These are phyloP conservation scores for Cyprinodon brontotheroides DNA, from an alignment of 2,113 vertebrate species.

Conservation along the genomic window DNA sequence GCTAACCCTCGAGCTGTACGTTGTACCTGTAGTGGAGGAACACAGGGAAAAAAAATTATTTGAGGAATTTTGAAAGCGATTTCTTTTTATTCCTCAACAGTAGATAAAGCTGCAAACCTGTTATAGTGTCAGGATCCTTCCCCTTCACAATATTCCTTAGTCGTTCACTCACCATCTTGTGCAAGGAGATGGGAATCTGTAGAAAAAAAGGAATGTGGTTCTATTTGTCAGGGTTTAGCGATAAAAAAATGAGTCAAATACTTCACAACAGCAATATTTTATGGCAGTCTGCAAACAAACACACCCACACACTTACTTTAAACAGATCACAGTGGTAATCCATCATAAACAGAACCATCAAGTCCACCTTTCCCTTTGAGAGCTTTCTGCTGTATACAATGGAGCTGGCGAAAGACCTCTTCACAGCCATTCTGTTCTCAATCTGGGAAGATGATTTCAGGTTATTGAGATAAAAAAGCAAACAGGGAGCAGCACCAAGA, in stretches of 20 bases:
- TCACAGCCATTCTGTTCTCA: constrained; percentile 96
- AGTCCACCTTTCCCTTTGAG: constrained; percentile 93
- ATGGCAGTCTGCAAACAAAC: not conserved
- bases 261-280: no score
- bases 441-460: constrained; percentile 73
- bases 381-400: constrained; percentile 89
- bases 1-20: constrained; percentile 86
- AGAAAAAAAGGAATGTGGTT: constrained; percentile 5
- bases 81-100: not conserved
- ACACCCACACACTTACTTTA: constrained; percentile 82
- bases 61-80: not conserved
- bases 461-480: constrained; percentile 6
- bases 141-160: constrained; percentile 86
- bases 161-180: constrained; percentile 94
- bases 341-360: constrained; percentile 94
- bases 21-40: constrained; percentile 76
- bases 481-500: not conserved
- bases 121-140: constrained; percentile 82
- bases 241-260: not conserved
- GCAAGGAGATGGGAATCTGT: constrained; percentile 89
- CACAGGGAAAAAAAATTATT: not conserved
- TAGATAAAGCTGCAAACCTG: constrained; percentile 77
- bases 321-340: constrained; percentile 94
- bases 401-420: constrained; percentile 91
- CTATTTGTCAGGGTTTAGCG: not conserved